phyloP scores from a whole-genome alignment of 1,140 invertebrate genomes.

The Zaprionus gabonicus region DNA sequence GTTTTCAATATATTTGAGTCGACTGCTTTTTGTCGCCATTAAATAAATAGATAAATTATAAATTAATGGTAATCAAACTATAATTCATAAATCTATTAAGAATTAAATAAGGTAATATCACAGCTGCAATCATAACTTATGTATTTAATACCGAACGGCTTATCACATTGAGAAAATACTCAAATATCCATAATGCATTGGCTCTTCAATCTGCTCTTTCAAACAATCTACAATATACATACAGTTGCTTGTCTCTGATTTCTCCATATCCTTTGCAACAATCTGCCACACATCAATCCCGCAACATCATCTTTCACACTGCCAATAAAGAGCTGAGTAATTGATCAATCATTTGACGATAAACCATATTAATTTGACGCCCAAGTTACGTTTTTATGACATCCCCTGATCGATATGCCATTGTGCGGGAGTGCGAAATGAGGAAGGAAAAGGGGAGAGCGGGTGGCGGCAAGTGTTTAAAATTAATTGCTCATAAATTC shows the following conservation, averaged over 20 bases:
- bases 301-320: not conserved
- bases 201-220: not conserved
- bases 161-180: no score
- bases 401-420: constrained; percentile 5
- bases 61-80: no score
- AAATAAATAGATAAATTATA: not conserved
- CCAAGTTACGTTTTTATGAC: constrained; percentile 63
- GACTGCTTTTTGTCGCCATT: no score
- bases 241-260: not conserved
- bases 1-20: no score
- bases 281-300: not conserved
- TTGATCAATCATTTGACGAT: constrained; percentile 65
- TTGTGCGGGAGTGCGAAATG: not conserved
- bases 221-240: not conserved
- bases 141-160: no score
- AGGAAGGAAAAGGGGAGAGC: not conserved
- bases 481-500: constrained; percentile 83
- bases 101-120: no score
- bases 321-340: constrained; percentile 45
- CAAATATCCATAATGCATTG: no score
- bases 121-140: no score
- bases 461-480: constrained; percentile 62
- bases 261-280: not conserved
- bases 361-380: constrained; percentile 61
- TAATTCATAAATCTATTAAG: no score